phyloP scores from a whole-genome alignment of 2,113 vertebrate genomes.

The Podiceps cristatus region DNA sequence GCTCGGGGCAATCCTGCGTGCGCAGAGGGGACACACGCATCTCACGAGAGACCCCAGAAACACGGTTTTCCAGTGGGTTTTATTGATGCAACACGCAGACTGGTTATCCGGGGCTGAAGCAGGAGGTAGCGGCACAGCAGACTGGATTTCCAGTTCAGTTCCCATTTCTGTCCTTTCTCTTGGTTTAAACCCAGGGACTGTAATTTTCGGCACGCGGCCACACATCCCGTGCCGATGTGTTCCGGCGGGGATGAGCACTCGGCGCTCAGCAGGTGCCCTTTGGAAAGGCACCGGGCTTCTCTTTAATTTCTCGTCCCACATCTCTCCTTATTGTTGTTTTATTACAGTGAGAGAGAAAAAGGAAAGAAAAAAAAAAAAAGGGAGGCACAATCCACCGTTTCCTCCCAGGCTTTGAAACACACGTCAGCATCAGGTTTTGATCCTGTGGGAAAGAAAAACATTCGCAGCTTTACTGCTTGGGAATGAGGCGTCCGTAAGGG shows the following conservation, averaged over 20 bases:
- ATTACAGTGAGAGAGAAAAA: background rate
- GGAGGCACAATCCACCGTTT: background rate
- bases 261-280: fast-evolving
- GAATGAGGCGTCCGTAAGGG: fast-evolving
- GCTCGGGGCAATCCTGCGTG: no score
- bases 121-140: background rate
- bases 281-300: background rate
- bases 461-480: background rate
- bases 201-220: background rate
- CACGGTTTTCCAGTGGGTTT: fast-evolving
- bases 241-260: background rate
- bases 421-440: background rate
- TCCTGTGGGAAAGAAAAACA: background rate
- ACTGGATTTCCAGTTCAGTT: background rate
- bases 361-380: background rate
- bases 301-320: background rate
- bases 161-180: background rate
- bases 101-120: fast-evolving
- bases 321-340: background rate
- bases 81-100: fast-evolving
- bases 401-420: background rate
- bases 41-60: background rate
- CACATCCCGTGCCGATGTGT: background rate
- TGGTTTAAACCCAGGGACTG: background rate
- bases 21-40: background rate